Evolutionary conservation across 2,113 vertebrate genomes (phyloP).

Genomic region (Forbesichthys agassizii): DNA sequence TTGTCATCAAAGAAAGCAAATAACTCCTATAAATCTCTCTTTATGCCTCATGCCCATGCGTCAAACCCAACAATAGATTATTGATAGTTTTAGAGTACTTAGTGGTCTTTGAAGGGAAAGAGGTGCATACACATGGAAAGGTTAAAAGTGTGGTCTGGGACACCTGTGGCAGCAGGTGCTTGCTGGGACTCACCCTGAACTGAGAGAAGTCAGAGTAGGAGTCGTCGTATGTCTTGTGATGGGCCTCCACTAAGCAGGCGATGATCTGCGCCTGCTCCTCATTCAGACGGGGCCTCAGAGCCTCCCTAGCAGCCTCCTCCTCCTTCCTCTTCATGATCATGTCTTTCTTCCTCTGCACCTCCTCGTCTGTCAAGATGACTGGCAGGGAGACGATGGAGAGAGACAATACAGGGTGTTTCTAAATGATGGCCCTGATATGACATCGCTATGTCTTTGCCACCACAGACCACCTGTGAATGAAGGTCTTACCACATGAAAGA

Average conservation of each 20-base stretch:
- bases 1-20: no score
- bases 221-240: conserved; percentile 93
- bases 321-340: conserved; percentile 94
- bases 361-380: conserved; percentile 97
- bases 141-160: no score
- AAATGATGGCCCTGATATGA: background rate
- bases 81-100: no score
- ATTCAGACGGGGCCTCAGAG: conserved; percentile 83
- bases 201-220: conserved; percentile 89
- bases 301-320: conserved; percentile 89
- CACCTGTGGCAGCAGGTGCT: no score
- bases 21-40: no score
- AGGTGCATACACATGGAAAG: no score
- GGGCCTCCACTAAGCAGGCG: conserved; percentile 85
- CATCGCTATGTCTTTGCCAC: no score
- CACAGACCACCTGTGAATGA: no score
- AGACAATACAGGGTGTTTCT: background rate
- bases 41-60: no score
- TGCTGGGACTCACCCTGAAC: conserved; percentile 81
- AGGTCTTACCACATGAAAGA: no score
- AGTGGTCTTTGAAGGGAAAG: no score
- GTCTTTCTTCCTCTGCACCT: conserved; percentile 94
- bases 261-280: conserved; percentile 91
- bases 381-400: conserved; percentile 16
- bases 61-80: no score